Evolutionary conservation across 2,113 vertebrate species (phyloP), one percentile per base, ranked within the genome.

Genomic region (Silurus meridionalis): DNA sequence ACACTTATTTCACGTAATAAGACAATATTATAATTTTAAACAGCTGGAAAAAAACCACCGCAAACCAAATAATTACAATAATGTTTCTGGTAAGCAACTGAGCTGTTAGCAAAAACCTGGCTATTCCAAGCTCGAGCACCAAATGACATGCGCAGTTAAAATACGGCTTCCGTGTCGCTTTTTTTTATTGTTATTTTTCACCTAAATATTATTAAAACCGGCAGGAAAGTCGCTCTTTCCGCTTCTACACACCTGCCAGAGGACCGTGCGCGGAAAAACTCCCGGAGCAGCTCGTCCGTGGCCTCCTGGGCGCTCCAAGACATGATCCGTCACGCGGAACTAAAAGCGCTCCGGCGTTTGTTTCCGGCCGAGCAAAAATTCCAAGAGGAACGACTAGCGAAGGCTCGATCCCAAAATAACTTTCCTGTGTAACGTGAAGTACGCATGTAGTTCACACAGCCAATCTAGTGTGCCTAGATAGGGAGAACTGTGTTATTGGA

Each of bases 201-300:
- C 37, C 37, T 37, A 37, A 71, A 46, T 15, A 69, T 4, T 58
- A 63, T 21, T 21, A 10, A 21, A 48, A 48, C 1, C 8, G 8
- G 37, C 46, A 9, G 8, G 0, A 10, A 10, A 25, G n/a, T 67
- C 64, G 15, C 19, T 6, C 9, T 72, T 17, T 2, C 52, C 21
- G 37, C 61, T 48, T 85, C 55, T 64, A 83, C 95, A 93, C 92
- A 97, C 97, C 96, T 96, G 93, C 93, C 92, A 11, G 92, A 83
- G 8, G 92, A 87, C 82, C 95, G 95, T 8, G 94, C 92, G 90
- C 95, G 94, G 90, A 97, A 89, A 71, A 96, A 94, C 88, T 96
- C 93, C 82, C 93, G 93, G 48, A 96, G 82, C 78, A 95, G 93
- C 92, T 94, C 93, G 94, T 95, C 95, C 0, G 94, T 93, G 88